phyloP scores from a whole-genome alignment of 92 coral and sea anemone genomes.

The Pocillopora meandrina region DNA sequence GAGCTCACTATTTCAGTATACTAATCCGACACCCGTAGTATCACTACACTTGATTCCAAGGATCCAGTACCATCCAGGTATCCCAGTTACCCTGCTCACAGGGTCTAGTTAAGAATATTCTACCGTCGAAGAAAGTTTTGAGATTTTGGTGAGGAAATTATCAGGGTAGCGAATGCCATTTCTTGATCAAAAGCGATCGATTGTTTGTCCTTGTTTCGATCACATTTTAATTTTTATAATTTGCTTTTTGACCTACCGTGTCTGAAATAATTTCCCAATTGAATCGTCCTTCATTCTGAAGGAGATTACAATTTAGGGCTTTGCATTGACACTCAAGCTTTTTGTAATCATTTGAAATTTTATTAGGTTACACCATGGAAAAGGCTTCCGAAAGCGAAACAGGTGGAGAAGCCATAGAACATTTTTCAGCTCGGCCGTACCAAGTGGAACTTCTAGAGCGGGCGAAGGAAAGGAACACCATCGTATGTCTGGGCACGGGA shows the following conservation, averaged over 20 bases:
- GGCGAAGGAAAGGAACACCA: constrained; percentile 75
- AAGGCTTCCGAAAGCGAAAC: constrained; percentile 22
- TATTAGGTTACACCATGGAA: not conserved
- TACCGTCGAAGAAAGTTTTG: not conserved
- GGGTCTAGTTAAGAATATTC: not conserved
- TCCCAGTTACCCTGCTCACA: too few relatives aligned
- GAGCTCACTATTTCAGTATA: too few relatives aligned
- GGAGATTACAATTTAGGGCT: too few relatives aligned
- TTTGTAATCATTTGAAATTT: not conserved
- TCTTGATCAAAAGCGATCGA: too few relatives aligned
- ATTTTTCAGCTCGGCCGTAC: constrained; percentile 75
- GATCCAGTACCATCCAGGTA: too few relatives aligned
- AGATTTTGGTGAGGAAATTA: not conserved
- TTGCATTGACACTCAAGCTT: too few relatives aligned
- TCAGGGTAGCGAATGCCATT: too few relatives aligned
- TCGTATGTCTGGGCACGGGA: constrained; percentile 98
- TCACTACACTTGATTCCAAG: too few relatives aligned
- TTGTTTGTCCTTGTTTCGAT: too few relatives aligned
- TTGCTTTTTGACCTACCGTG: too few relatives aligned
- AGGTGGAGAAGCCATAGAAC: not conserved
- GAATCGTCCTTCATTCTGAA: not conserved
- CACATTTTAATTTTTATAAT: too few relatives aligned
- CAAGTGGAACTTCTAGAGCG: constrained; percentile 82
- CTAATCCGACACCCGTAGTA: too few relatives aligned
- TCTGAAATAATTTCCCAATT: not conserved